phyloP scores from a whole-genome alignment of 2,888 invertebrate species.

The Sipunculus nudus region DNA sequence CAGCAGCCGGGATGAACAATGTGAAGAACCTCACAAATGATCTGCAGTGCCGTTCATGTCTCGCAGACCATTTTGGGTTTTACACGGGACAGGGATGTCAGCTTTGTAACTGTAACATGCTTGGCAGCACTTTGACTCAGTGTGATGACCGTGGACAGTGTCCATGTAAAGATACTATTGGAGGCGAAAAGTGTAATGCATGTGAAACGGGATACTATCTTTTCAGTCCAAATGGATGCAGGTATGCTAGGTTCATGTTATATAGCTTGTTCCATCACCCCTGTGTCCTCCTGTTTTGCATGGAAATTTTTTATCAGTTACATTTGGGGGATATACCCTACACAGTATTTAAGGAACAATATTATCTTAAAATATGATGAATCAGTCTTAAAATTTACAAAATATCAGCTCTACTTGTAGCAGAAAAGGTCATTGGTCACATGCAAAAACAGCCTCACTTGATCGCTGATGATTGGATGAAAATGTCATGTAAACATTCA shows the following conservation, averaged over 20 bases:
- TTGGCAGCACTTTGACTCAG: conserved; percentile 33
- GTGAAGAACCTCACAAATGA: conserved; percentile 18
- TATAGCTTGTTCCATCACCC: neutral
- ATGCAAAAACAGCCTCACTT: too few relatives aligned
- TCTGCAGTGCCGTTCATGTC: conserved; percentile 40
- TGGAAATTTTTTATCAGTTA: too few relatives aligned
- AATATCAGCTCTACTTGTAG: too few relatives aligned
- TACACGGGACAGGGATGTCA: conserved; percentile 27
- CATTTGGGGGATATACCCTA: too few relatives aligned
- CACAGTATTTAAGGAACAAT: too few relatives aligned
- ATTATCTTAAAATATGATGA: too few relatives aligned
- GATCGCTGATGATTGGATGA: too few relatives aligned
- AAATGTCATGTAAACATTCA: too few relatives aligned
- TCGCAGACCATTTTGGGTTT: conserved; percentile 39
- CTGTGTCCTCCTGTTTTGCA: neutral
- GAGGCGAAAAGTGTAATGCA: conserved; percentile 28
- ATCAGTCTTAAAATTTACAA: too few relatives aligned
- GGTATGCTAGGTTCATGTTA: conserved; percentile 15
- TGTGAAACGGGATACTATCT: conserved; percentile 27
- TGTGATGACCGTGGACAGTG: conserved; percentile 40
- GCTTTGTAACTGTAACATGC: conserved; percentile 34
- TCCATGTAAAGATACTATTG: conserved; percentile 31
- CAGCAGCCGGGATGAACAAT: conserved; percentile 23
- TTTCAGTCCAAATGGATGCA: conserved; percentile 19
- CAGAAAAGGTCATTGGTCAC: too few relatives aligned